phyloP scores from a whole-genome alignment of 2,888 invertebrate genomes.

The Girardia tigrina region DNA sequence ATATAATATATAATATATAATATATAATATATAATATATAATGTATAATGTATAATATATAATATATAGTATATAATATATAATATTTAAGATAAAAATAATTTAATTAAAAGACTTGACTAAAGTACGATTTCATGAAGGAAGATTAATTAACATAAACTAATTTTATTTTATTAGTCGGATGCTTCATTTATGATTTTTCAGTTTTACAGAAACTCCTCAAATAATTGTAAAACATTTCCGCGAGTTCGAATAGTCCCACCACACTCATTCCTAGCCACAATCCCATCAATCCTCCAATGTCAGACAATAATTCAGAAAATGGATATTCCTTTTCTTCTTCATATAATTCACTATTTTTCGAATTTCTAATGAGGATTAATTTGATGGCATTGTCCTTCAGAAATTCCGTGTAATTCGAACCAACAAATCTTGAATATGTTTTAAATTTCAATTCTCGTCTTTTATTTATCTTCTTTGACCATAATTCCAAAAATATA shows the following conservation, averaged over 20 bases:
- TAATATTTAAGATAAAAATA: no score
- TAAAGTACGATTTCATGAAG: no score
- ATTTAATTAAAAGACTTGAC: no score
- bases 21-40: no score
- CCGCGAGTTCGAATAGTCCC: conserved; percentile 38
- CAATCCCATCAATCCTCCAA: conserved; percentile 41
- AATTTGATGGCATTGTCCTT: conserved; percentile 24
- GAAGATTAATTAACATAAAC: no score
- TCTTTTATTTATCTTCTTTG: background rate
- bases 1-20: no score
- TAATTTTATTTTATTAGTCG: no score
- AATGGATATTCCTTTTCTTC: conserved; percentile 32
- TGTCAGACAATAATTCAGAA: conserved; percentile 41
- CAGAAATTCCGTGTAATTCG: background rate
- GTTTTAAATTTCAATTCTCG: background rate
- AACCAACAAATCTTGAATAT: background rate
- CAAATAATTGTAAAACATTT: conserved; percentile 39
- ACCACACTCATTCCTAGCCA: conserved; percentile 41
- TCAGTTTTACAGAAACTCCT: no score
- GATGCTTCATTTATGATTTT: no score
- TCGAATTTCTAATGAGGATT: background rate
- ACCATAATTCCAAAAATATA: conserved; percentile 28
- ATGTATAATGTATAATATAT: no score
- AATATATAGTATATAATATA: no score
- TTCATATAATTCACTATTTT: background rate